Evolutionary conservation across 2,797 vertebrate genomes (phyloP), one percentile per base, ranked within the genome.

Genomic region (Decapterus maruadsi): DNA sequence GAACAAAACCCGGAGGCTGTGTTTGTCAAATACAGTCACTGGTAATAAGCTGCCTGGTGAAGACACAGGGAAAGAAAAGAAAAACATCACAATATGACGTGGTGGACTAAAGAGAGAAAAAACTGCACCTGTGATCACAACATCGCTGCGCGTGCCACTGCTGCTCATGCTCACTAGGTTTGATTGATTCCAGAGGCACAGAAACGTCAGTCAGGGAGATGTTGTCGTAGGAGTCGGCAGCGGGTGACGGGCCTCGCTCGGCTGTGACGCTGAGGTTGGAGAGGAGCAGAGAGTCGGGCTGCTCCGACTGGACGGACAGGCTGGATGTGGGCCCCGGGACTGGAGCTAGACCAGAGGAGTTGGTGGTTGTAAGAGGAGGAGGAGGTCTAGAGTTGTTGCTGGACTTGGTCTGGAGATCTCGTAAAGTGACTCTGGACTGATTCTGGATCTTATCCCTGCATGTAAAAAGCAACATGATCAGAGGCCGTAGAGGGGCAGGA

Each of bases 111-210:
- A 8, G 26, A 42, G 3, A 57, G 1, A 57, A 1, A 29, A 56
- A 67, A 64, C 0, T 4, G 8, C n/a, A 43, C 1, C 8, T 2
- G 36, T 1, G 3, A 13, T 8, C 2, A 29, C 3, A 57, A 1
- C 19, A n/a, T 4, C 10, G 26, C 10, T 9, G 19, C 13, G 4
- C 50, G 19, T 20, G 45, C 4, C 36, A 13, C 19, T 31, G 13
- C 3, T 9, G 51, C 14, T 43, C 19, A 14, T 8, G 43, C 64
- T 97, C 93, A 99, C 98, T 98, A 19, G 97, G 98, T 90, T 96
- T 98, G 93, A 99, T 97, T 31, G 97, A 96, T 82, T 99, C 98
- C 93, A 99, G 95, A 84, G 97, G 96, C 86, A 99, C 96, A 16
- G 92, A 94, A 73, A 99, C 90, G 9, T 95, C 96, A 67, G 96